Percentiles rank a stretch among this genome's conserved stretches.
phyloP scores from a whole-genome alignment of 2,888 invertebrate species.

The Anthophora plumipes region DNA sequence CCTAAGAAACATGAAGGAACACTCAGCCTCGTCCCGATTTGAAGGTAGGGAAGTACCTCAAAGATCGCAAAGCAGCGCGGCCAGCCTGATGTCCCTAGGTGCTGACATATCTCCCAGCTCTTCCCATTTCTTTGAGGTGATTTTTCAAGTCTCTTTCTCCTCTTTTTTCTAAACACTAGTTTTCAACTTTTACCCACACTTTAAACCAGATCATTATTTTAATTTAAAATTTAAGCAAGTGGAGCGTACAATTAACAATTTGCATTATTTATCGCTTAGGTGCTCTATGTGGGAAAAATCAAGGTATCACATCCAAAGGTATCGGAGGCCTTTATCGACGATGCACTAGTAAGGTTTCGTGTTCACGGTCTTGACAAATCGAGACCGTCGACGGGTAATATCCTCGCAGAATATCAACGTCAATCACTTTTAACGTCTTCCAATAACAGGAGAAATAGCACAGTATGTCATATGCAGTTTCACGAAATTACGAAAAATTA shows the following conservation, averaged over 20 bases:
- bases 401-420: constrained; percentile 84
- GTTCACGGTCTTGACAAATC: constrained; percentile 91
- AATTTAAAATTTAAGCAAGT: too few species aligned
- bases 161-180: background rate
- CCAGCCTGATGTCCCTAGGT: constrained; percentile 89
- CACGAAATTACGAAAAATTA: too few species aligned
- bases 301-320: constrained; percentile 94
- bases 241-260: background rate
- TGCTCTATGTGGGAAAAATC: constrained; percentile 96
- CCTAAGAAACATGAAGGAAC: constrained; percentile 83
- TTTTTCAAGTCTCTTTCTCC: background rate
- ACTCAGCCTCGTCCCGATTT: constrained; percentile 78
- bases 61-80: constrained; percentile 87
- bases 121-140: constrained; percentile 95
- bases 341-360: constrained; percentile 93
- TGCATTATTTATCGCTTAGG: constrained; percentile 85
- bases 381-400: constrained; percentile 86
- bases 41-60: constrained; percentile 80
- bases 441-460: constrained; percentile 79
- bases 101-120: constrained; percentile 94
- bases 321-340: constrained; percentile 95
- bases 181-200: too few species aligned
- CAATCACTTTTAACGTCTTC: constrained; percentile 75
- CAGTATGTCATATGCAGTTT: constrained; percentile 67
- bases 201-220: too few species aligned